Percentiles rank a stretch among this genome's conserved stretches.
Conservation (phyloP, 2,113 vertebrate genomes). For the Sinocyclocheilus anshuiensis region DNA sequence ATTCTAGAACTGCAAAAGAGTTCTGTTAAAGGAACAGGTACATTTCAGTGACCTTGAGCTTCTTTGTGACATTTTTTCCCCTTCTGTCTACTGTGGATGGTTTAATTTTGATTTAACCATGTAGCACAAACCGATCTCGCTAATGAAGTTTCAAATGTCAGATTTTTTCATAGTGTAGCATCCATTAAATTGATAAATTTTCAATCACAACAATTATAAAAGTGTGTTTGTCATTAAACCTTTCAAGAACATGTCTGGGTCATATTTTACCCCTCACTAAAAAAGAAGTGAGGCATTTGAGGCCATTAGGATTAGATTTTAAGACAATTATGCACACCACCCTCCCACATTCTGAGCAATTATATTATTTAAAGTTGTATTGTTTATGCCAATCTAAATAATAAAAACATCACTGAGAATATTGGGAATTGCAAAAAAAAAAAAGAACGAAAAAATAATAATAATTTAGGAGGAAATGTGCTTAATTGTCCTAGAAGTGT, state of each 20-base stretch:
- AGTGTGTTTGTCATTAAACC: conserved; percentile 1
- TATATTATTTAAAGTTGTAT: too few species aligned
- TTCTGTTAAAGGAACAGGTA: conserved; percentile 45
- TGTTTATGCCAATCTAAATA: too few species aligned
- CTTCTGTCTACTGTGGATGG: not conserved
- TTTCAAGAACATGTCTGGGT: not conserved
- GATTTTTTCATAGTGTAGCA: not conserved
- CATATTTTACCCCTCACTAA: not conserved
- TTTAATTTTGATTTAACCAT: conserved; percentile 11
- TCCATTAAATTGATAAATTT: not conserved
- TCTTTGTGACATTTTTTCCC: not conserved
- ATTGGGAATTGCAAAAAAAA: too few species aligned
- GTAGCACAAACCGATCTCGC: not conserved
- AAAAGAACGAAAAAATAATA: too few species aligned
- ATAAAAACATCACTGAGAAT: too few species aligned
- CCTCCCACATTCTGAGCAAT: too few species aligned
- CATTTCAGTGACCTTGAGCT: conserved; percentile 65
- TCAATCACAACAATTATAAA: not conserved
- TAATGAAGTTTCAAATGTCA: conserved; percentile 3
- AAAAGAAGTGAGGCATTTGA: not conserved
- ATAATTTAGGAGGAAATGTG: not conserved
- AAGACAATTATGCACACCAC: too few species aligned
- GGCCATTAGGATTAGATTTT: not conserved
- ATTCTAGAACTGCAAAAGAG: conserved; percentile 44
- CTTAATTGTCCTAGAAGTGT: not conserved